Evolutionary conservation across 2,113 vertebrate species (phyloP), one percentile per base, ranked within the genome.

Genomic region (Mustela nigripes): DNA sequence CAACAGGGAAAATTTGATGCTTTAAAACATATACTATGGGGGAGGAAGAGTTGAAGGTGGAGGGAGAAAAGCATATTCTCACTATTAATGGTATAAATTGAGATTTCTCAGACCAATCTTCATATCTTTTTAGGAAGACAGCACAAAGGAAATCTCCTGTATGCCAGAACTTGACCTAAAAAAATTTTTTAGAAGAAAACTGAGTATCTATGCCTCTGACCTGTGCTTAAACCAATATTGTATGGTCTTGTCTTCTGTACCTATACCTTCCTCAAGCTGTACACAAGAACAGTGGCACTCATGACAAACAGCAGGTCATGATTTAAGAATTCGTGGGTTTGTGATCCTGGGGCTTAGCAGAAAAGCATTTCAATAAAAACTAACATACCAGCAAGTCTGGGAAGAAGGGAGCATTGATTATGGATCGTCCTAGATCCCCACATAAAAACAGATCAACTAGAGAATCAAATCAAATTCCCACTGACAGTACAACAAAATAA

Each of bases 351-450:
- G 65, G 69, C 50, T 93, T 56, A 87, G 28, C 12, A 83, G 65
- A 83, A 63, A 69, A 79, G 11, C 12, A 91, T 78, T 62, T 63
- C 45, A 62, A 86, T 67, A 89, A 89, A 92, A 95, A 81, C 33
- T 87, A 69, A 89, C 79, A 94, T 9, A 36, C 24, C 4, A 53
- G 39, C 50, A 93, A 74, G 69, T 86, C 10, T 69, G 58, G 62
- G 69, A 88, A 16, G 31, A 78, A 4, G 16, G 80, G 60, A 82
- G 53, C 42, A 56, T 12, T 4, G 2, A 62, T 63, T 63, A n/a
- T 16, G 28, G 15, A 39, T 65, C 31, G 45, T 62, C 81, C n/a
- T 69, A 31, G 65, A 76, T 15, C 39, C 28, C 39, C 86, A 82
- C 14, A 36, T 24, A 95, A 78, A 74, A 85, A 58, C 0, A 85